Conservation (phyloP, 2,797 vertebrate genomes). For the Strix occidentalis region DNA sequence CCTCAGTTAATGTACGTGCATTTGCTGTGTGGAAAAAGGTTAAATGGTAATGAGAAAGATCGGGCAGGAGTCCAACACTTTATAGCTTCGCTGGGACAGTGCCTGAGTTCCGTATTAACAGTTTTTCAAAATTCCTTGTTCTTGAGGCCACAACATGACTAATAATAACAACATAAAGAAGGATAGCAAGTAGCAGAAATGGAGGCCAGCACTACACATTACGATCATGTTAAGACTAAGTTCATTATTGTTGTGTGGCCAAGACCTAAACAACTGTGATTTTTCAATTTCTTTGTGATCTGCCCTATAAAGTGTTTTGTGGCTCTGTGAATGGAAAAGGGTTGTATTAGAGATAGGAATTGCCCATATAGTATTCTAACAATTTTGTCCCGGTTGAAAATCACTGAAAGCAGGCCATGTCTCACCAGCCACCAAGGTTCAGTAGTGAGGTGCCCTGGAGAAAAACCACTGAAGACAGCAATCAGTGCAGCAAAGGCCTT, state of each 20-base stretch:
- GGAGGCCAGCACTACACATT: rapidly evolving
- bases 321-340: neutral
- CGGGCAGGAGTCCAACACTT: neutral
- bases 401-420: neutral
- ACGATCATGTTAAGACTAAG: neutral
- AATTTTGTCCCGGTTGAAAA: neutral
- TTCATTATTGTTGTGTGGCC: neutral
- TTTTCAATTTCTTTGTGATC: neutral
- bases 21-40: neutral
- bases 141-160: neutral
- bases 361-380: neutral
- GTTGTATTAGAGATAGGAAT: neutral
- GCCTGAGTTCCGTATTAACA: neutral
- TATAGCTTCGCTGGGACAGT: neutral
- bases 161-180: neutral
- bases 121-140: neutral
- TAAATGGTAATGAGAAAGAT: neutral
- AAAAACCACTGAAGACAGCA: neutral
- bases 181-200: neutral
- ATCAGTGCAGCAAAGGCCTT: neutral
- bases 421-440: neutral
- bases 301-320: neutral
- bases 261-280: neutral
- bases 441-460: neutral
- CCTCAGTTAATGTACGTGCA: neutral